These are phyloP conservation scores for Andrena flavipes DNA, from an alignment of 2,888 invertebrate genomes.

Conservation along the genomic window DNA sequence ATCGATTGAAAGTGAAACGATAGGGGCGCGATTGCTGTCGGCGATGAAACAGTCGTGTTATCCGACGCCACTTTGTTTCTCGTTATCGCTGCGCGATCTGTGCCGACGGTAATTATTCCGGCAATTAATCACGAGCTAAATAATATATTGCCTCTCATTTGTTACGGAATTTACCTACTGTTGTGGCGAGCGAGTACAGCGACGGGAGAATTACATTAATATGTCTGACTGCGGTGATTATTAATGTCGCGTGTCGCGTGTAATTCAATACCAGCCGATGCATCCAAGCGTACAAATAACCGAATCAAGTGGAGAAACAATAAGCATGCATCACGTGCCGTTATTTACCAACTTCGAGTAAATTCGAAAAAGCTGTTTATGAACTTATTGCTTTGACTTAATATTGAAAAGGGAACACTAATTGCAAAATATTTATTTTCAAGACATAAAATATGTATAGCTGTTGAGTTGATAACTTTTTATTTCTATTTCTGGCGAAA, in stretches of 20 bases:
- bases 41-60: neutral
- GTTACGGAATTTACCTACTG: conserved; percentile 31
- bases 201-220: conserved; percentile 38
- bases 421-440: too few species aligned
- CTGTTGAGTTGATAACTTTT: too few species aligned
- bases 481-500: too few species aligned
- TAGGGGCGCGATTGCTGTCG: too few species aligned
- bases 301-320: neutral
- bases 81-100: conserved; percentile 13
- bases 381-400: too few species aligned
- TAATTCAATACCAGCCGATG: conserved; percentile 3
- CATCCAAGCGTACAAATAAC: neutral
- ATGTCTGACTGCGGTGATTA: conserved; percentile 26
- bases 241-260: conserved; percentile 19
- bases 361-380: too few species aligned
- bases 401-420: too few species aligned
- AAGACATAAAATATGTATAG: too few species aligned
- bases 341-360: too few species aligned
- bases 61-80: neutral
- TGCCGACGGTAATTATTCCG: conserved; percentile 19
- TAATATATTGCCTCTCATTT: conserved; percentile 32
- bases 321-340: neutral
- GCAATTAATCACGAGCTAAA: conserved; percentile 34
- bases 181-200: conserved; percentile 18
- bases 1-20: too few species aligned